Percentiles rank a stretch among this genome's conserved stretches.
Evolutionary conservation across 2,888 invertebrate genomes (phyloP).

Genomic region (Sisyra terminalis): DNA sequence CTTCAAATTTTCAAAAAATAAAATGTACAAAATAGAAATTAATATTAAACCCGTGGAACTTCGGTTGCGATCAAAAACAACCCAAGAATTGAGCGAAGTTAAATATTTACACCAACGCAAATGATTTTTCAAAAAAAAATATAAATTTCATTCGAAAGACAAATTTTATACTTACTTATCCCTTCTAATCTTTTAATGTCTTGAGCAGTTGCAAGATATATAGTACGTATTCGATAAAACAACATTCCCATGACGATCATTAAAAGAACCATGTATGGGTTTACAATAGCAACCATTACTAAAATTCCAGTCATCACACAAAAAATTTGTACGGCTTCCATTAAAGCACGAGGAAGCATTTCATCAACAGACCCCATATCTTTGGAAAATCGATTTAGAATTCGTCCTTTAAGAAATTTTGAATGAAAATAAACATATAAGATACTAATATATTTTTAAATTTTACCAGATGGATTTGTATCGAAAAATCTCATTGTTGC

Average conservation of each 20-base stretch:
- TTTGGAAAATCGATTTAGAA: constrained; percentile 72
- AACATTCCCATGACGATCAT: constrained; percentile 41
- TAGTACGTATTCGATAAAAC: constrained; percentile 43
- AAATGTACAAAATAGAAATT: too few species aligned
- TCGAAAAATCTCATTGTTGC: constrained; percentile 74
- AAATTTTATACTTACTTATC: constrained; percentile 22
- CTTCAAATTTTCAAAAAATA: too few species aligned
- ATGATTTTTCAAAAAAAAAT: too few species aligned
- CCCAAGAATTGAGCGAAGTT: too few species aligned
- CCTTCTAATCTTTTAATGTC: constrained; percentile 50
- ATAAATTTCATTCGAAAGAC: too few species aligned
- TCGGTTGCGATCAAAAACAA: too few species aligned
- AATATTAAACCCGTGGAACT: too few species aligned
- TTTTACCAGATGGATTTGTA: constrained; percentile 58
- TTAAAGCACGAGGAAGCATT: constrained; percentile 43
- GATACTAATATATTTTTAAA: constrained; percentile 4
- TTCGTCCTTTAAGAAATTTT: constrained; percentile 33
- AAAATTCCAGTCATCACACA: constrained; percentile 57
- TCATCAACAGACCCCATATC: constrained; percentile 70
- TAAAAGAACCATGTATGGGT: constrained; percentile 47
- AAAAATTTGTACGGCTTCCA: constrained; percentile 46
- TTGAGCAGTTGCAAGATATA: constrained; percentile 56
- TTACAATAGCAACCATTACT: constrained; percentile 51
- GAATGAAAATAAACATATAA: background rate
- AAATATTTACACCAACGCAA: too few species aligned